Evolutionary conservation across 2,113 vertebrate species (phyloP).

Genomic region (Acanthochromis polyacanthus): DNA sequence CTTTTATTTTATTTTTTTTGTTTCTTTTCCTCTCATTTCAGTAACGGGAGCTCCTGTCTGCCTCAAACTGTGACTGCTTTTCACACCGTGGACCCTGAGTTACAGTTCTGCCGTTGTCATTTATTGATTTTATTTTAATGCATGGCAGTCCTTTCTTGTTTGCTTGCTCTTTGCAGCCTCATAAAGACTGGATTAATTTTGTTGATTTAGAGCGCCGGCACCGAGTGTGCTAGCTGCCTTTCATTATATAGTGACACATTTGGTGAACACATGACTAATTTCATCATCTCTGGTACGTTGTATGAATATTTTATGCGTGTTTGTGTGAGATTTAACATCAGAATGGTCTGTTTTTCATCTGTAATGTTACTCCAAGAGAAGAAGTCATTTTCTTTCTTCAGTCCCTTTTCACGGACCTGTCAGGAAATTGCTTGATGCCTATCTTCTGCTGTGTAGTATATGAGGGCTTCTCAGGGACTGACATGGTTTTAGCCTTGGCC

Average conservation of each 20-base stretch:
- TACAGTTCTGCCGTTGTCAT: background rate
- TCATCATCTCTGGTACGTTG: background rate
- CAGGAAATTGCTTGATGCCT: slow-evolving; percentile 37
- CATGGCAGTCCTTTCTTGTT: background rate
- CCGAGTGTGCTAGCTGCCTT: background rate
- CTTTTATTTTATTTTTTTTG: slow-evolving; percentile 31
- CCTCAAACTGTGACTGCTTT: slow-evolving; percentile 12
- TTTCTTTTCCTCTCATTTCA: slow-evolving; percentile 31
- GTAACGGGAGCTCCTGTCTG: slow-evolving; percentile 3
- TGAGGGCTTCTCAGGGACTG: slow-evolving; percentile 15
- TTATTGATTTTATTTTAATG: slow-evolving; percentile 3
- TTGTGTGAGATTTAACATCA: slow-evolving; percentile 16
- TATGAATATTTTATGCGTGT: background rate
- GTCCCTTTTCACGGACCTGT: slow-evolving; percentile 38
- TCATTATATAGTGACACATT: background rate
- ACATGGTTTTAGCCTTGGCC: slow-evolving; percentile 17
- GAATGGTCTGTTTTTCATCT: slow-evolving; percentile 19
- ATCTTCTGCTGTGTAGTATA: background rate
- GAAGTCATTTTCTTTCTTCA: slow-evolving; percentile 36
- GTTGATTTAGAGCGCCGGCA: background rate
- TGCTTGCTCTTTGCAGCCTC: background rate
- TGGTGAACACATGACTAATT: background rate
- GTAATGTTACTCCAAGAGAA: slow-evolving; percentile 11
- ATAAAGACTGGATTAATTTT: background rate
- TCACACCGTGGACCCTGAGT: background rate